These are phyloP conservation scores for Myxocyprinus asiaticus DNA, from an alignment of 2,113 vertebrate species.

Conservation along the genomic window DNA sequence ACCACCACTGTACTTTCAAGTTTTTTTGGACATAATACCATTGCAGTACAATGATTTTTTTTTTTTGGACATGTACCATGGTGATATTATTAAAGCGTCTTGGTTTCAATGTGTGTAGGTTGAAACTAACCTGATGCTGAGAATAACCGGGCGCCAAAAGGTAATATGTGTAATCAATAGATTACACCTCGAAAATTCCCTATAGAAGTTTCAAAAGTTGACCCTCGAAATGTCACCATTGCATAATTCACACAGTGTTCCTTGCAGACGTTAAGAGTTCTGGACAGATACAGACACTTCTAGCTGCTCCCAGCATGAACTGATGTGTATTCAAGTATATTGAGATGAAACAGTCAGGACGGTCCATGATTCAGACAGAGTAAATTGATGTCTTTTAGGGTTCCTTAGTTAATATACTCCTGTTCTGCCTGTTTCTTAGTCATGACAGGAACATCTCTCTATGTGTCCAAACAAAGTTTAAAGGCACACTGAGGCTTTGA, in stretches of 20 bases:
- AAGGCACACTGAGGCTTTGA: conserved; percentile 28
- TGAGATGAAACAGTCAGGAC: conserved; percentile 18
- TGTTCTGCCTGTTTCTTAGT: background rate
- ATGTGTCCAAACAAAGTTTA: conserved; percentile 4
- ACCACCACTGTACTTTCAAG: too few relatives aligned
- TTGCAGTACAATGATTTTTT: too few relatives aligned
- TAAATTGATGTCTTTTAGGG: conserved; percentile 32
- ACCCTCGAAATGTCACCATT: background rate
- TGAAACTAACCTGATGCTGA: too few relatives aligned
- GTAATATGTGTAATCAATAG: background rate
- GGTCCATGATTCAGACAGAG: conserved; percentile 5
- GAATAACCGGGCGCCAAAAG: background rate
- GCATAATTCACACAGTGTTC: background rate
- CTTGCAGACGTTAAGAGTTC: conserved; percentile 19
- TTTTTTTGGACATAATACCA: too few relatives aligned
- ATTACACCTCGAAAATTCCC: too few relatives aligned
- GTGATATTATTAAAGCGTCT: too few relatives aligned
- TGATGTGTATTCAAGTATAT: background rate
- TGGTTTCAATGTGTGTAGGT: too few relatives aligned
- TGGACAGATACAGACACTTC: conserved; percentile 9
- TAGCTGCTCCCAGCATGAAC: conserved; percentile 27
- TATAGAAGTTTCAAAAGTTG: background rate
- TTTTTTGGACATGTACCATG: too few relatives aligned
- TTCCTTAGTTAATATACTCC: conserved; percentile 18
- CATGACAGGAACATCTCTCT: conserved; percentile 18